Evolutionary conservation across 1,140 invertebrate genomes (phyloP).

Genomic region (Rhyacophila brunnea): DNA sequence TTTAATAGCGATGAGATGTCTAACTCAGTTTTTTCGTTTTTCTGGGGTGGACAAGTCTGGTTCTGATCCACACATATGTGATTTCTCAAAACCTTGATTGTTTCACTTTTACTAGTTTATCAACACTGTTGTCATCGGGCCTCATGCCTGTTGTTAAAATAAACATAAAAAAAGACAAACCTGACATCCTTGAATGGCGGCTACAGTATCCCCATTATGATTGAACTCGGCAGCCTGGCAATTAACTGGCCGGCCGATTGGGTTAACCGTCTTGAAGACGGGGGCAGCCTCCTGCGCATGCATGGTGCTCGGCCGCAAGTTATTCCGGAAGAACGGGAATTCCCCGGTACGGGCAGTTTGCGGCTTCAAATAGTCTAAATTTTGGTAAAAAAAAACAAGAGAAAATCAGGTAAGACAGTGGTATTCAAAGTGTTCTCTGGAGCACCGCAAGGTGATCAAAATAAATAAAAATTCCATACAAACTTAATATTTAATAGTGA

Average conservation of each 20-base stretch:
- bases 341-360: not conserved
- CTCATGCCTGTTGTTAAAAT: not conserved
- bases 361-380: not conserved
- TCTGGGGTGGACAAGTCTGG: no score
- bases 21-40: no score
- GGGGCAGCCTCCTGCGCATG: slow-evolving; percentile 1
- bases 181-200: slow-evolving; percentile 16
- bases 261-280: slow-evolving; percentile 14
- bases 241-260: slow-evolving; percentile 20
- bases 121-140: not conserved
- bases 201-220: slow-evolving; percentile 1
- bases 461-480: no score
- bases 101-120: not conserved
- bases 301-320: not conserved
- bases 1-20: no score
- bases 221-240: slow-evolving; percentile 8
- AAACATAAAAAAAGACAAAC: slow-evolving; percentile 5
- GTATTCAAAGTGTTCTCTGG: no score
- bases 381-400: no score
- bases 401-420: no score
- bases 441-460: no score
- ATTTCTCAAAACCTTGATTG: no score
- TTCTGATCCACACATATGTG: no score
- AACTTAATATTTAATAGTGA: no score
- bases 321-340: not conserved